These are phyloP conservation scores for Yponomeuta plumbellus DNA, from an alignment of 2,888 invertebrate genomes.

Conservation along the genomic window DNA sequence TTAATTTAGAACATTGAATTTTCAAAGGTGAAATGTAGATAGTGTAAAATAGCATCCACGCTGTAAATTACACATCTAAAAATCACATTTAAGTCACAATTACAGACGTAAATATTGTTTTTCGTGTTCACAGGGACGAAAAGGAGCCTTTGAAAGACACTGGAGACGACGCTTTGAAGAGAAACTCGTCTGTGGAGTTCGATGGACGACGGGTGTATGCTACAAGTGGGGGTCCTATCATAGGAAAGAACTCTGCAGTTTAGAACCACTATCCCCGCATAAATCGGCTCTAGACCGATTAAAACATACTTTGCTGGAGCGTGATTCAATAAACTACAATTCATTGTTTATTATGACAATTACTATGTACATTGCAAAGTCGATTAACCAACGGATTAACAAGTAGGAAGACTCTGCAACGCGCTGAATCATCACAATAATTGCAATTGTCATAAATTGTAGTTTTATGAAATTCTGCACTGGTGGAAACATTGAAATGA, in stretches of 20 bases:
- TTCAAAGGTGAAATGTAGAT: constrained; percentile 20
- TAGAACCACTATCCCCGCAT: constrained; percentile 42
- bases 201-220: constrained; percentile 89
- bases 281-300: constrained; percentile 6
- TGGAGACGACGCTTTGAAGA: constrained; percentile 80
- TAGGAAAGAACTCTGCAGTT: constrained; percentile 94
- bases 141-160: constrained; percentile 87
- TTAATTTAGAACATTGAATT: no score
- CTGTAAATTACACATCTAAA: constrained; percentile 21
- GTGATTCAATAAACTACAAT: not conserved
- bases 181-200: constrained; percentile 87
- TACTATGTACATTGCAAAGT: not conserved
- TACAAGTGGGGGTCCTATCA: constrained; percentile 88
- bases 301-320: not conserved
- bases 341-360: not conserved
- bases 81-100: no score
- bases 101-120: not conserved
- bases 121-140: constrained; percentile 78
- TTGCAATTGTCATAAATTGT: no score
- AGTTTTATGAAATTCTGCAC: not conserved
- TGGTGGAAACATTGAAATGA: no score
- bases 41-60: not conserved
- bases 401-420: not conserved
- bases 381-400: no score
- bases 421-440: no score